phyloP scores from a whole-genome alignment of 2,113 vertebrate species.

The Physeter macrocephalus region DNA sequence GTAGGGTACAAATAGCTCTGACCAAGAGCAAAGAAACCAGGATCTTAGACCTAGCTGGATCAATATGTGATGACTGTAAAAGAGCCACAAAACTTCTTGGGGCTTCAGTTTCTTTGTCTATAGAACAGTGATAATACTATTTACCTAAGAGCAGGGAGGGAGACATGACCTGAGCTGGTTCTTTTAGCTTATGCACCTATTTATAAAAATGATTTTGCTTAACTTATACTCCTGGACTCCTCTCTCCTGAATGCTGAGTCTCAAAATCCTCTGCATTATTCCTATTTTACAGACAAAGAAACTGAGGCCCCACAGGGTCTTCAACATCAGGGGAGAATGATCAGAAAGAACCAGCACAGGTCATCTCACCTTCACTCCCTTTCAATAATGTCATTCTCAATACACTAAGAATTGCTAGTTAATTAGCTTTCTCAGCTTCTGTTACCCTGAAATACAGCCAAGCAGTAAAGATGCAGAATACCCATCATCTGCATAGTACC shows the following conservation, averaged over 20 bases:
- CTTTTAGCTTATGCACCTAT: neutral
- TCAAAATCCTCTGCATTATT: slow-evolving; percentile 18
- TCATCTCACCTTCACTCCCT: neutral
- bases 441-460: slow-evolving; percentile 4
- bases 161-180: neutral
- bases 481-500: neutral
- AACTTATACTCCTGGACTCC: neutral
- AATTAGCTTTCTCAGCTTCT: neutral
- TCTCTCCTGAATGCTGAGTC: neutral
- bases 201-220: neutral
- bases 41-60: neutral
- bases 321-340: neutral
- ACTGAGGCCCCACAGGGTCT: neutral
- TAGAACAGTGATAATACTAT: neutral
- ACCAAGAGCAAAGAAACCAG: neutral
- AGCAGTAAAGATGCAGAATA: neutral
- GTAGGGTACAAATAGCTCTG: neutral
- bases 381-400: neutral
- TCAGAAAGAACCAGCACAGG: neutral
- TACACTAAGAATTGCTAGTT: neutral
- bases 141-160: neutral
- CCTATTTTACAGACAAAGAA: slow-evolving; percentile 1
- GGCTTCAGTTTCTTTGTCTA: neutral
- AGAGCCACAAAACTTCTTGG: neutral
- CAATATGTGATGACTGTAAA: neutral